These are phyloP conservation scores for Ibycter americanus DNA, from an alignment of 2,797 vertebrate species.

Conservation along the genomic window DNA sequence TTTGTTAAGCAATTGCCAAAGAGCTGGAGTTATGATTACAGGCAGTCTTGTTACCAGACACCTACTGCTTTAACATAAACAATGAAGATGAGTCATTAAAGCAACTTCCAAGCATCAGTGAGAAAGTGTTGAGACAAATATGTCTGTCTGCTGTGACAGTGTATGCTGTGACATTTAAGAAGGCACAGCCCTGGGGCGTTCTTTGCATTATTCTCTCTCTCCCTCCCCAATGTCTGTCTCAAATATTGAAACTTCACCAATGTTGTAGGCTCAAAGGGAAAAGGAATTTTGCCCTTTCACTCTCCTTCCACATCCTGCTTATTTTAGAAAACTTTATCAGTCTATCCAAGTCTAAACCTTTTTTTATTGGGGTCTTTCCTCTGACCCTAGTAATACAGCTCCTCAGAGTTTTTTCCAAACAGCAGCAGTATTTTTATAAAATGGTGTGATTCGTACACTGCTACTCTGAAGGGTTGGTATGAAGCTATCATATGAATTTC, in stretches of 20 bases:
- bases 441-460: background rate
- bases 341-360: background rate
- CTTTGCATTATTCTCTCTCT: background rate
- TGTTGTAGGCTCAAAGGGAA: background rate
- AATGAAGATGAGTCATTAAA: conserved; percentile 9
- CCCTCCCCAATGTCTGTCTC: background rate
- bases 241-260: background rate
- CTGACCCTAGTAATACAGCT: background rate
- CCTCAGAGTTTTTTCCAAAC: background rate
- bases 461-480: background rate
- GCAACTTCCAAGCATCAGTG: background rate
- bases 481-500: background rate
- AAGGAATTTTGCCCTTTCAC: background rate
- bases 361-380: background rate
- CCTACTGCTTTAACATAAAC: background rate
- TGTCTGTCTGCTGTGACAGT: background rate
- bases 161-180: background rate
- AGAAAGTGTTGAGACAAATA: background rate
- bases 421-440: background rate
- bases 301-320: background rate
- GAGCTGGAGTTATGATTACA: background rate
- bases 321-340: background rate
- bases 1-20: background rate
- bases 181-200: background rate
- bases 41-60: background rate